Evolutionary conservation across 2,888 invertebrate genomes (phyloP), one percentile per base, ranked within the genome.

Genomic region (Pimpla rufipes): DNA sequence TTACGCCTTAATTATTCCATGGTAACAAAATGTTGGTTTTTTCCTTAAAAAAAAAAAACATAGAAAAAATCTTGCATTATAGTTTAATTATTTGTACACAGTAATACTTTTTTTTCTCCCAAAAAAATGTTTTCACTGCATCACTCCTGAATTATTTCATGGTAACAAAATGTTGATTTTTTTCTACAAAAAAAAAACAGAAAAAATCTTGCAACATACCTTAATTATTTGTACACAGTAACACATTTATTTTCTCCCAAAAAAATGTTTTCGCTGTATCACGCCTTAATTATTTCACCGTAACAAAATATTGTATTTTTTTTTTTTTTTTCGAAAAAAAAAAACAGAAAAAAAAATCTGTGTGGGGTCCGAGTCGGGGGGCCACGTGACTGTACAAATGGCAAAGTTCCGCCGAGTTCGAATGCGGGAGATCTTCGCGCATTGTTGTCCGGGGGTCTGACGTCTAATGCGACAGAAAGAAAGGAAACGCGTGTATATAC

Each of bases 341-440:
- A 55, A 55, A 18, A 18, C 57, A 66, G 10, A 7, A 40, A 21
- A 18, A 45, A 45, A 55, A 45, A 66, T 7, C 21, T 50, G 59
- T 21, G 10, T 21, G 57, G 55, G 23, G 16, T 42, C 52, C 23
- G 66, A 18, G 73, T 55, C 52, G 47, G 57, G n/a, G 29, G 18
- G 59, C 18, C 85, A 85, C 85, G 85, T 68, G 85, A 66, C 80
- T 55, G 57, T 62, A 84, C 85, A 85, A 85, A 85, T 85, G 80
- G 74, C 64, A 18, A 70, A 80, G 59, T 84, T 85, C 85, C 85
- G 85, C 42, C 40, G 13, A 68, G 68, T 55, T 70, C 23, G 59
- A 40, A 79, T 55, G 29, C 52, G 68, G 52, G 66, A 11, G 11
- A 45, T 52, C 57, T 67, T 55, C 47, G 29, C 47, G 29, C 16